Conservation (phyloP, 2,113 vertebrate species). For the Microcebus jonahi region DNA sequence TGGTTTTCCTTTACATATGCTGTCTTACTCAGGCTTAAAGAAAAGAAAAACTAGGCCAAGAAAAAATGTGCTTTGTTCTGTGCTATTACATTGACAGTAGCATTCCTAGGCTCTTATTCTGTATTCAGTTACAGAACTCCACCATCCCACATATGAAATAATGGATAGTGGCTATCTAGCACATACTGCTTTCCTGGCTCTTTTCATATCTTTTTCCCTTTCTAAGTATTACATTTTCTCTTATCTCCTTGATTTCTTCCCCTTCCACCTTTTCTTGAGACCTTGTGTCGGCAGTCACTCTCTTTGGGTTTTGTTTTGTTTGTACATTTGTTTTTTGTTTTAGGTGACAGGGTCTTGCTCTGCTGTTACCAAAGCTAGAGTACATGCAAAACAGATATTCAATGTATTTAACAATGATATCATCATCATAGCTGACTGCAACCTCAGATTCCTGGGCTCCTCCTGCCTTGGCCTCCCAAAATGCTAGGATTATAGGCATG, state of each 20-base stretch:
- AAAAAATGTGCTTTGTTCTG: not conserved
- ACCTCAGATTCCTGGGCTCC: not conserved
- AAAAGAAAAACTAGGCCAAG: not conserved
- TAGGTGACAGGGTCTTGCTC: not conserved
- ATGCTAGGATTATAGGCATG: not conserved
- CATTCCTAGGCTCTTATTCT: not conserved
- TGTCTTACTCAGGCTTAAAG: not conserved
- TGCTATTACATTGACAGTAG: not conserved
- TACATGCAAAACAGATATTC: not conserved
- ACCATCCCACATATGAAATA: not conserved
- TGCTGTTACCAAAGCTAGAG: not conserved
- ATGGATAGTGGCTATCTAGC: not conserved
- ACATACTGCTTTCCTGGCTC: not conserved
- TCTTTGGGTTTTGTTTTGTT: not conserved
- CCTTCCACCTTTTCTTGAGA: not conserved
- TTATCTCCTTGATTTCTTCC: not conserved
- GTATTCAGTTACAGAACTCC: not conserved
- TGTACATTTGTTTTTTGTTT: not conserved
- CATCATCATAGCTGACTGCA: not conserved
- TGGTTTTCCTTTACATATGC: slow-evolving; percentile 1
- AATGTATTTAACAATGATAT: too few relatives aligned
- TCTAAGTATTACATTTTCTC: not conserved
- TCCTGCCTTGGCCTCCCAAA: not conserved
- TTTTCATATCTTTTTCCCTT: not conserved
- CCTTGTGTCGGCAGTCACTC: not conserved